These are phyloP conservation scores for Periparus ater DNA, from an alignment of 2,797 vertebrate species.

Conservation along the genomic window DNA sequence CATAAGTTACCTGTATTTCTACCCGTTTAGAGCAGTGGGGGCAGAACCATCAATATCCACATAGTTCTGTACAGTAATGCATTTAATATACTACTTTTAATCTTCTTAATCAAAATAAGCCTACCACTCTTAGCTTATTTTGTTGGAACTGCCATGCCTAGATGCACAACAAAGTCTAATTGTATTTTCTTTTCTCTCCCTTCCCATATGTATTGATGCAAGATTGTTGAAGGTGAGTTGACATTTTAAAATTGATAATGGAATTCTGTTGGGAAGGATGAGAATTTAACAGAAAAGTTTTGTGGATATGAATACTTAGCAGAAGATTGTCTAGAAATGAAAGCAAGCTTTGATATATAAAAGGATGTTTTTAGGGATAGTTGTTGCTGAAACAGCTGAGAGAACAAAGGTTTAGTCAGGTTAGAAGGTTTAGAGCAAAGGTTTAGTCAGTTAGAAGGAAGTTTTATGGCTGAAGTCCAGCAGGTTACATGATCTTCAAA, in stretches of 20 bases:
- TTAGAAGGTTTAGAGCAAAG: too few relatives aligned
- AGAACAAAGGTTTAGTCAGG: too few relatives aligned
- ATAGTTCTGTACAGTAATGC: not conserved
- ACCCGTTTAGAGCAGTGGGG: not conserved
- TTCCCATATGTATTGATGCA: not conserved
- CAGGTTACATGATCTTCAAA: too few relatives aligned
- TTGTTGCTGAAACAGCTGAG: too few relatives aligned
- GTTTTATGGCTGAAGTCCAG: too few relatives aligned
- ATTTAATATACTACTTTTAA: not conserved
- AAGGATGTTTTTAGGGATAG: too few relatives aligned
- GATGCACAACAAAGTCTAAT: not conserved
- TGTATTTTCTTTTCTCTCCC: constrained; percentile 22
- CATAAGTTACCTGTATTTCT: not conserved
- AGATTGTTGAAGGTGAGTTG: constrained; percentile 81
- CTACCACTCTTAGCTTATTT: not conserved
- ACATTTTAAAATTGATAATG: not conserved
- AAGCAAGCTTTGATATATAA: too few relatives aligned
- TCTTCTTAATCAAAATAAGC: not conserved
- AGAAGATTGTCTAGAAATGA: too few relatives aligned
- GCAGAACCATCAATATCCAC: not conserved
- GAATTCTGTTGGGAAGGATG: not conserved
- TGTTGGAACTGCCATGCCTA: not conserved
- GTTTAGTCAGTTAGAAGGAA: too few relatives aligned
- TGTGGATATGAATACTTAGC: too few relatives aligned
- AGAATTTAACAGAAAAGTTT: too few relatives aligned